phyloP scores from a whole-genome alignment of 2,888 invertebrate species.

The Entomobrya proxima region DNA sequence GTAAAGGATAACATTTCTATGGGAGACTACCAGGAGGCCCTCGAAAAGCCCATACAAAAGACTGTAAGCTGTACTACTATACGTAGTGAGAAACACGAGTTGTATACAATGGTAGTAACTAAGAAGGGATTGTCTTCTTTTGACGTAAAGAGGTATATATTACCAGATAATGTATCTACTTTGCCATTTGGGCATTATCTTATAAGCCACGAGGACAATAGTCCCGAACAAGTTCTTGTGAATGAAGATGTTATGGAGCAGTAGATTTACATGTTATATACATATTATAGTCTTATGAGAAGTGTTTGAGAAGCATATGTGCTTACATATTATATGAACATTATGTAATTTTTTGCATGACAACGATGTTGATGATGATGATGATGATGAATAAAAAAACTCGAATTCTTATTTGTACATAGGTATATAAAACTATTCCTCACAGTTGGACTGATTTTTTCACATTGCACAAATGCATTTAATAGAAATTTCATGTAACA shows the following conservation, averaged over 20 bases:
- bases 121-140: neutral
- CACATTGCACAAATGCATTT: no score
- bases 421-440: no score
- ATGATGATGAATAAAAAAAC: no score
- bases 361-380: no score
- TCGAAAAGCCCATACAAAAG: neutral
- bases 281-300: no score
- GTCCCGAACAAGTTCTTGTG: neutral
- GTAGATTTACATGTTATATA: no score
- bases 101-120: neutral
- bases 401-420: no score
- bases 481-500: no score
- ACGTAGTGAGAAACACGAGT: neutral
- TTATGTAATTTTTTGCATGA: no score
- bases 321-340: no score
- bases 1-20: neutral
- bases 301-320: no score
- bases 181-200: neutral
- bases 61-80: neutral
- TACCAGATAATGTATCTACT: neutral
- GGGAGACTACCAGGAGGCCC: neutral
- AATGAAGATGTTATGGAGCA: neutral
- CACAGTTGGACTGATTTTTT: no score
- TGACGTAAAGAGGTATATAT: neutral
- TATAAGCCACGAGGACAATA: neutral